phyloP scores from a whole-genome alignment of 2,888 invertebrate species.

The Anodontia alba region DNA sequence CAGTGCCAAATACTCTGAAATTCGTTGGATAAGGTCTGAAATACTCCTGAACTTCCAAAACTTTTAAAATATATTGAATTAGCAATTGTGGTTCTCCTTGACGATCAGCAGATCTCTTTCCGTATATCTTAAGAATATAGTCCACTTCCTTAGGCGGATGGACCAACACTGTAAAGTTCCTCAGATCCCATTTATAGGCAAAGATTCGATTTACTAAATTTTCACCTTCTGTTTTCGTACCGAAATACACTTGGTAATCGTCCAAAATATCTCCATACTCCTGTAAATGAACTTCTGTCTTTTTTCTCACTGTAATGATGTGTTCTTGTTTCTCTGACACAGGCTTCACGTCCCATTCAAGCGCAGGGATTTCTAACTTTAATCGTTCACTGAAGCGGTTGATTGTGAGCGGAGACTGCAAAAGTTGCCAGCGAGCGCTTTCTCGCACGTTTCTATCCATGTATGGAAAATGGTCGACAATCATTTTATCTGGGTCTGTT shows the following conservation, averaged over 20 bases:
- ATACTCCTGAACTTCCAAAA: conserved; percentile 28
- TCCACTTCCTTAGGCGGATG: conserved; percentile 57
- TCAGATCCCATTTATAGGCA: conserved; percentile 45
- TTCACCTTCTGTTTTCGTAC: conserved; percentile 46
- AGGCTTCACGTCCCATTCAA: conserved; percentile 59
- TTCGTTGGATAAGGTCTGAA: conserved; percentile 57
- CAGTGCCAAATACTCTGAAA: conserved; percentile 59
- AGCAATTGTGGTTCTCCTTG: conserved; percentile 52
- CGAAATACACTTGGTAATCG: conserved; percentile 51
- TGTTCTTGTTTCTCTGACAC: conserved; percentile 60
- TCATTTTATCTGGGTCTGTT: conserved; percentile 72
- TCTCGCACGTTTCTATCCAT: conserved; percentile 57
- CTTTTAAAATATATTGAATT: conserved; percentile 60
- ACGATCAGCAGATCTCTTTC: conserved; percentile 49
- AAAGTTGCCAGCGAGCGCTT: conserved; percentile 69
- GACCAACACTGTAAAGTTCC: conserved; percentile 47
- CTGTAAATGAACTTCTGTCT: conserved; percentile 47
- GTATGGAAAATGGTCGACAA: conserved; percentile 70
- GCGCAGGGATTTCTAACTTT: conserved; percentile 55
- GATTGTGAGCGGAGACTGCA: conserved; percentile 62
- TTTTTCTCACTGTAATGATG: conserved; percentile 50
- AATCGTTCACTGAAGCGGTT: conserved; percentile 62
- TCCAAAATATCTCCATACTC: conserved; percentile 46
- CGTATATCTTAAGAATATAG: conserved; percentile 60
- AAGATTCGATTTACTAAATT: conserved; percentile 47